Percentiles rank a stretch among this genome's conserved stretches.
Conservation (phyloP, 2,113 vertebrate genomes). For the Murina feae region DNA sequence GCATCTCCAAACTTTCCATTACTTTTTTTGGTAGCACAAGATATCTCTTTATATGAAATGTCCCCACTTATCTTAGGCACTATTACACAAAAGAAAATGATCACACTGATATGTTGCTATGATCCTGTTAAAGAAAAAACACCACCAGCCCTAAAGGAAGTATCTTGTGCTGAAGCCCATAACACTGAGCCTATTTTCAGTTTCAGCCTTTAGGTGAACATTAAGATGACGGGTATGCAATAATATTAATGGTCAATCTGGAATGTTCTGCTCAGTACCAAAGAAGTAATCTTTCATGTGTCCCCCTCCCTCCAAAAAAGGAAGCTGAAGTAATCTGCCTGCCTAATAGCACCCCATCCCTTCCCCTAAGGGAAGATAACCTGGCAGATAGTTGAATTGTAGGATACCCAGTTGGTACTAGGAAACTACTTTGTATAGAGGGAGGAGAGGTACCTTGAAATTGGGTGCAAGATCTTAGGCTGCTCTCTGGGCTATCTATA, state of each 20-base stretch:
- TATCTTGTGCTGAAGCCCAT: background rate
- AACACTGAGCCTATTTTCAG: background rate
- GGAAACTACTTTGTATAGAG: background rate
- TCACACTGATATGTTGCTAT: background rate
- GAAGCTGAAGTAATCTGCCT: background rate
- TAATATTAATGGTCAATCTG: background rate
- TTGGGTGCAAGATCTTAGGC: background rate
- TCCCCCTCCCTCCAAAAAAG: background rate
- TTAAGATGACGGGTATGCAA: background rate
- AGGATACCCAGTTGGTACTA: background rate
- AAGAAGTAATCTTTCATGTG: background rate
- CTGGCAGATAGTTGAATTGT: background rate
- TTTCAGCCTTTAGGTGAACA: background rate
- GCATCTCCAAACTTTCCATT: background rate
- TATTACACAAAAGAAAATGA: background rate
- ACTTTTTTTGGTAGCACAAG: background rate
- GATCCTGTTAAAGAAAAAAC: background rate
- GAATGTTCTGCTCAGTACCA: background rate
- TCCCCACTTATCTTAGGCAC: background rate
- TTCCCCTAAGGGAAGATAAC: background rate
- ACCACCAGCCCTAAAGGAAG: background rate
- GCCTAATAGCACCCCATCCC: background rate
- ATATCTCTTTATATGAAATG: background rate
- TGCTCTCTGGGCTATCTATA: background rate
- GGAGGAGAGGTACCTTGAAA: background rate